Evolutionary conservation across 1,140 invertebrate genomes (phyloP), one percentile per base, ranked within the genome.

Genomic region (Drosophila kurseongensis): DNA sequence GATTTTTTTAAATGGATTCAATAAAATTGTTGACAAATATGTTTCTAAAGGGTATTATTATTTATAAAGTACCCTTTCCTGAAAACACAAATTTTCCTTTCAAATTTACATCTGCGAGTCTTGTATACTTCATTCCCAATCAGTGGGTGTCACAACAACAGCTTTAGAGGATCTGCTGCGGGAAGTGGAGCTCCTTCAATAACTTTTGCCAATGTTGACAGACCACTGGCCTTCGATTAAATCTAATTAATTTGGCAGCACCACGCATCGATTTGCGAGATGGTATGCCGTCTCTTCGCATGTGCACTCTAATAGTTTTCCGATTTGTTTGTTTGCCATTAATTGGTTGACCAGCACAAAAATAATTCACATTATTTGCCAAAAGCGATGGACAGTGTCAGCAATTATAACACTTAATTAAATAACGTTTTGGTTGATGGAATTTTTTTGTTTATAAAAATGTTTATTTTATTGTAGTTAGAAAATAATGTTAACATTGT

Each of bases 191-290:
- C 27, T 40, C 16, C 18, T 60, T 55, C 44, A 78, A 86, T 78
- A 88, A 82, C 42, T 68, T 78, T 42, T 29, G 55, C 57, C 79
- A 83, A 83, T 88, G 68, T 83, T 88, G 83, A 80, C 79, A 71
- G 62, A 77, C 79, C 75, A 65, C 66, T 59, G 79, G 67, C 76
- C 66, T 59, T 89, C 68, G 67, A 83, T 89, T 79, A 80, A 89
- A 89, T 80, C 59, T 83, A 89, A 88, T 88, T 88, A 88, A 76
- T 88, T 88, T 88, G 47, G 51, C 50, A 71, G 51, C 63, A 42
- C 44, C 41, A 32, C 35, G 60, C 44, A 27, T 23, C 29, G 40
- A 32, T 55, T 35, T 45, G 38, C 56, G 41, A 18, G 18, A 27
- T 6, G 38, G 35, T 32, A 48, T 45, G 36, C 13, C 36, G 29